Evolutionary conservation across 2,888 invertebrate species (phyloP).

Genomic region (Zygaena filipendulae): DNA sequence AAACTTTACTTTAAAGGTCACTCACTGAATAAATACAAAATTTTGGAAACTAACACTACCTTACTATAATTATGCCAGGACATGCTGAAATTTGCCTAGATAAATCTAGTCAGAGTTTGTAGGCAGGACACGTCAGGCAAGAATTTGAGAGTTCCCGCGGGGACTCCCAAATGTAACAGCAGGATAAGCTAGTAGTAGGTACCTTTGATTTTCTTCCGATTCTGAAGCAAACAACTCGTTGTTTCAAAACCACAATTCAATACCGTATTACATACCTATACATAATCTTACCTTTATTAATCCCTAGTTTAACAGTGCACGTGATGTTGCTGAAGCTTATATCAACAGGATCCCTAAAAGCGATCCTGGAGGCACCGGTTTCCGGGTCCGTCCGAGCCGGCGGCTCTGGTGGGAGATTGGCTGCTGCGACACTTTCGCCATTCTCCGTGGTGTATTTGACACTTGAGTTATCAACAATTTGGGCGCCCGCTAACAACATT

Average conservation of each 20-base stretch:
- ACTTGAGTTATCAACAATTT: conserved; percentile 45
- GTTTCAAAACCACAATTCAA: not conserved
- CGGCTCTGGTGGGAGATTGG: conserved; percentile 5
- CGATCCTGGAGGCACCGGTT: conserved; percentile 28
- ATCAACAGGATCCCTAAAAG: conserved; percentile 68
- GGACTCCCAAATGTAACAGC: no score
- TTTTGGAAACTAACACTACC: no score
- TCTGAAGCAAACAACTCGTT: not conserved
- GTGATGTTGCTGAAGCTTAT: conserved; percentile 79
- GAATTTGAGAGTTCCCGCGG: no score
- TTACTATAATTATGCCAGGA: no score
- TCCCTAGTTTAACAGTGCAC: conserved; percentile 77
- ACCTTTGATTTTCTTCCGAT: no score
- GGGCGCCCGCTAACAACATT: conserved; percentile 61
- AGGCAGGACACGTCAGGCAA: no score
- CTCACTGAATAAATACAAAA: no score
- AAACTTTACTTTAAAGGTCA: no score
- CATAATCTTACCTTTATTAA: conserved; percentile 72
- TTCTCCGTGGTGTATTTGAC: conserved; percentile 28
- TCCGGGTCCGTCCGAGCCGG: conserved; percentile 9
- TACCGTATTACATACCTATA: not conserved
- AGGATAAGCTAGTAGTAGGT: no score
- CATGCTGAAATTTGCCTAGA: no score
- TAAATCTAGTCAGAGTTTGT: no score
- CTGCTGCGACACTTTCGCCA: conserved; percentile 14